Evolutionary conservation across 2,888 invertebrate genomes (phyloP), one percentile per base, ranked within the genome.

Genomic region (Callimorpha dominula): DNA sequence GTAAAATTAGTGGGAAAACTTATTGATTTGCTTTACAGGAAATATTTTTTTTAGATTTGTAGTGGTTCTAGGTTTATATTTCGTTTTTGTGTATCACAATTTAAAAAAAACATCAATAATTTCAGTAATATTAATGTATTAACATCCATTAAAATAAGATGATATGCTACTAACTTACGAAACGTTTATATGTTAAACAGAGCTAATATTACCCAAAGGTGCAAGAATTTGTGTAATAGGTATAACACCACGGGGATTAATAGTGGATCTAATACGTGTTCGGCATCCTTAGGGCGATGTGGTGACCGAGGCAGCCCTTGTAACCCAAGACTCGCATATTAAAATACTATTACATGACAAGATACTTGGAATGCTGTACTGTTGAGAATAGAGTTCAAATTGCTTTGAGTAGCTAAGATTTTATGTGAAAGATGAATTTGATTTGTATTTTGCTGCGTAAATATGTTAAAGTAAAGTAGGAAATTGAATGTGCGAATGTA

Each of bases 121-220:
- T 31, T 31, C 31, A 31, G 31, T 31, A 31, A 31, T 31, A 31
- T 31, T 31, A 31, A 31, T 31, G 2, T 31, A 31, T 31, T 31
- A 31, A 31, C 31, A 31, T 31, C 31, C 31, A 31, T 31, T 2
- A 31, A 31, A 31, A 31, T 31, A 31, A 31, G 2, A 1, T 31
- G 31, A 31, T 31, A 1, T 31, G 31, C 31, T 31, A 31, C 31
- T 31, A 8, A 4, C 43, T 46, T 3, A 72, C 70, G 31, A 66
- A 71, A 64, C 71, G 72, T 77, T 81, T 81, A 81, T 78, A 83
- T 78, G 82, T 83, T 82, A 83, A 83, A 78, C 79, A 78, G 81
- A 73, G 72, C 67, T 78, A 81, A 81, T 84, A 78, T 77, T 73
- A 74, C 75, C 75, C 82, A 52, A 42, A 78, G 78, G 75, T 81